A percentile compares a stretch with the other conserved stretches of the same genome.
phyloP scores from a whole-genome alignment of 2,113 vertebrate genomes.

The Trematomus loennbergii region DNA sequence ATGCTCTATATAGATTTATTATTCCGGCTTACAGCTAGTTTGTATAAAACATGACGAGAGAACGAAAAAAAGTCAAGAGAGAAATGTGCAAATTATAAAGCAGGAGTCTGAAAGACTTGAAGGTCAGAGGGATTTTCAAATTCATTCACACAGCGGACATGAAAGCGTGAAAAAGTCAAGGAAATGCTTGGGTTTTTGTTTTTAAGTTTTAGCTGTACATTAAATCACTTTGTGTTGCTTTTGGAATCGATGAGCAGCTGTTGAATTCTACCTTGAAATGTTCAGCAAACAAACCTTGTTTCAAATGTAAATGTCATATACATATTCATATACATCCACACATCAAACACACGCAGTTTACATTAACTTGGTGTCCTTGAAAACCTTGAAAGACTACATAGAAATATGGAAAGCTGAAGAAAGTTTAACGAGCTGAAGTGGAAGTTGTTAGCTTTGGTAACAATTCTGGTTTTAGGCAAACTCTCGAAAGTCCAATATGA shows the following conservation, averaged over 20 bases:
- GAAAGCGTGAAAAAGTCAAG: too few species aligned
- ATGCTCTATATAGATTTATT: neutral
- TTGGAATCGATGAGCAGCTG: neutral
- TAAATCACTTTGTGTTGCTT: neutral
- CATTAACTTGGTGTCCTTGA: neutral
- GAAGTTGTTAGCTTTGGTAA: neutral
- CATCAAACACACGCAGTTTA: neutral
- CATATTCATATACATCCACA: neutral
- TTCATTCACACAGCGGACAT: neutral
- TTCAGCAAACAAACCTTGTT: neutral
- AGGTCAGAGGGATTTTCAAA: constrained; percentile 2
- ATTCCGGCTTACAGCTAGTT: neutral
- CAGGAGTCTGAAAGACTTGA: neutral
- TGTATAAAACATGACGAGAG: neutral
- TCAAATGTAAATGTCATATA: neutral
- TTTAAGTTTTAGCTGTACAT: too few species aligned
- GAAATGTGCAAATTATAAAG: neutral
- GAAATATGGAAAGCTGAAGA: neutral
- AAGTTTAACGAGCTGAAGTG: neutral
- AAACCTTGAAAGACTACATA: neutral
- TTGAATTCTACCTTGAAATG: neutral
- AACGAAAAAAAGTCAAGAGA: neutral
- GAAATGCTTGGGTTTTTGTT: neutral
- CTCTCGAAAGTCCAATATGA: neutral
- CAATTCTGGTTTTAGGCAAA: too few species aligned